Evolutionary conservation across 1,140 invertebrate genomes (phyloP).

Genomic region (Lutraria rhynchaena): DNA sequence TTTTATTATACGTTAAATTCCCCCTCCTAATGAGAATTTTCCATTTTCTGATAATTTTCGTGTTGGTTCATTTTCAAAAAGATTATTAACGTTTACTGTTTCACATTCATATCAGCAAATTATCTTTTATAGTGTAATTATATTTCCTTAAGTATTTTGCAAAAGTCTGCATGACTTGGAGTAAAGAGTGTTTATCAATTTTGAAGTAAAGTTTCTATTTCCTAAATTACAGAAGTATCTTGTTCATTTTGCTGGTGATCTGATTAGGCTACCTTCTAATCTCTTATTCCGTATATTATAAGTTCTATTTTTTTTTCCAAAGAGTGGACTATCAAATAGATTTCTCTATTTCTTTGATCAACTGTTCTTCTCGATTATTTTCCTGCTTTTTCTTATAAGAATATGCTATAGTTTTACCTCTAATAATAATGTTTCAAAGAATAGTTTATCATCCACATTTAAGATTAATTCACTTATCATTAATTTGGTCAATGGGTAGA

Average conservation of each 20-base stretch:
- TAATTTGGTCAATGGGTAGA: neutral
- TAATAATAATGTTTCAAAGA: conserved; percentile 44
- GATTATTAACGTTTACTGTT: neutral
- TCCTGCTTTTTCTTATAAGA: conserved; percentile 4
- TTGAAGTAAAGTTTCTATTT: conserved; percentile 49
- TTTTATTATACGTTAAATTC: conserved; percentile 14
- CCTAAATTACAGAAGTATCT: conserved; percentile 58
- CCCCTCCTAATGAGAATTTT: conserved; percentile 16
- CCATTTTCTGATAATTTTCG: conserved; percentile 4
- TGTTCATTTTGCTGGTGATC: conserved; percentile 46
- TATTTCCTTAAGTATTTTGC: conserved; percentile 35
- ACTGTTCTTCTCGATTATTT: conserved; percentile 1
- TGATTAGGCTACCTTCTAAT: conserved; percentile 37
- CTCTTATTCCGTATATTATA: conserved; percentile 17
- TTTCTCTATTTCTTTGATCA: conserved; percentile 2
- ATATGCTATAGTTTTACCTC: conserved; percentile 44
- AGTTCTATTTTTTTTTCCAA: conserved; percentile 25
- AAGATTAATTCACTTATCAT: conserved; percentile 29
- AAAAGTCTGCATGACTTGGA: neutral
- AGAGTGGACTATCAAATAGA: neutral
- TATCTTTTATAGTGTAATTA: conserved; percentile 27
- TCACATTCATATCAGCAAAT: neutral
- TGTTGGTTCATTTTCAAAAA: conserved; percentile 21
- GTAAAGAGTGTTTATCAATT: conserved; percentile 22
- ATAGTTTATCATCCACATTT: conserved; percentile 44